These are phyloP conservation scores for Campaea margaritaria DNA, from an alignment of 2,888 invertebrate species.

Conservation along the genomic window DNA sequence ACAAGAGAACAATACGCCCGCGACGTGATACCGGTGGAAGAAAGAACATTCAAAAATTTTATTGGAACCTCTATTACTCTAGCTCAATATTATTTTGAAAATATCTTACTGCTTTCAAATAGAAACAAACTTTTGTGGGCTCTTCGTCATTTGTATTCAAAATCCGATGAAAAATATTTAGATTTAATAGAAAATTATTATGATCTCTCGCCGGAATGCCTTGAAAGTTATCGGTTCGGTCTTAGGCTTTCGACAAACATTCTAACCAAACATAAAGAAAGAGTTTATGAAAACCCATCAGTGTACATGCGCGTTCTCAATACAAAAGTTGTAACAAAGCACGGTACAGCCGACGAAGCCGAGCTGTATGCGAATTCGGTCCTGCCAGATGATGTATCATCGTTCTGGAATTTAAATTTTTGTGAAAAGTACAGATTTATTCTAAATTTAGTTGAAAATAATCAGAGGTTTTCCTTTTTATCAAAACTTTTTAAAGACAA, in stretches of 20 bases:
- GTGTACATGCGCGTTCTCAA: neutral
- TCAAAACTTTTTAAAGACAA: constrained; percentile 46
- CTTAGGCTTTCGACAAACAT: constrained; percentile 52
- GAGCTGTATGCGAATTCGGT: neutral
- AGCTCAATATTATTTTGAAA: constrained; percentile 23
- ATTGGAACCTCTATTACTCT: constrained; percentile 50
- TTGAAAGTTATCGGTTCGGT: constrained; percentile 40
- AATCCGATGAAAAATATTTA: constrained; percentile 53
- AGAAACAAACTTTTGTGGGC: constrained; percentile 1
- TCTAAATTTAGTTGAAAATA: neutral
- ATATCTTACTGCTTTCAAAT: neutral
- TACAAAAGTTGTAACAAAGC: neutral
- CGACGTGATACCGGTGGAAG: neutral
- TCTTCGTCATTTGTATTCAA: constrained; percentile 34
- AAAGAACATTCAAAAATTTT: constrained; percentile 41
- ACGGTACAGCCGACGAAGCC: neutral
- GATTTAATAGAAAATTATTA: constrained; percentile 55
- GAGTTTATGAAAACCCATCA: constrained; percentile 38
- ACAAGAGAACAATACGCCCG: constrained; percentile 30
- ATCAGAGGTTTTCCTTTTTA: constrained; percentile 43
- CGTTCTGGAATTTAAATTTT: neutral
- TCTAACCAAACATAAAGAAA: constrained; percentile 57
- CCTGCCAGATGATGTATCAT: neutral
- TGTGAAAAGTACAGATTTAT: neutral
- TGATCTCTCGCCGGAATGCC: neutral